Conservation (phyloP, 1,140 invertebrate genomes). For the Halesus radiatus region DNA sequence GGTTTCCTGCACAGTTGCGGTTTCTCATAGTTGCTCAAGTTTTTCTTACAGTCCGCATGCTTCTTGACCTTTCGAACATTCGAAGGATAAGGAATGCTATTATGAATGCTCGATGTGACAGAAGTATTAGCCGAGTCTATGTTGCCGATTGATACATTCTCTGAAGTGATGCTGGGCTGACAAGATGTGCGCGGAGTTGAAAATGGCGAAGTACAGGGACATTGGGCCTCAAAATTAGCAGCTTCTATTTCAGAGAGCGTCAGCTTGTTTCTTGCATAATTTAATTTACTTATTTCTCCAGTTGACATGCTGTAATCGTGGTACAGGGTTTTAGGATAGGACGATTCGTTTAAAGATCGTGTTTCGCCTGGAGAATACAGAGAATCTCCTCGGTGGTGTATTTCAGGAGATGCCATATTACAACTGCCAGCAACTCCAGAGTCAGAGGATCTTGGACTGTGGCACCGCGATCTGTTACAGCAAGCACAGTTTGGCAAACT, state of each 20-base stretch:
- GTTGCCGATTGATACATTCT: slow-evolving; percentile 67
- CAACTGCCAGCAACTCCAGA: slow-evolving; percentile 87
- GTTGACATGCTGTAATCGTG: slow-evolving; percentile 56
- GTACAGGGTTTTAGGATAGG: slow-evolving; percentile 31
- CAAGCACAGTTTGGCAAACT: slow-evolving; percentile 70
- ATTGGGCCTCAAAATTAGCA: slow-evolving; percentile 77
- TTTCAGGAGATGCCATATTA: slow-evolving; percentile 77
- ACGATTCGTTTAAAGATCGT: slow-evolving; percentile 45
- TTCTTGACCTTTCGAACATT: slow-evolving; percentile 63
- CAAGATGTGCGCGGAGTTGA: slow-evolving; percentile 77
- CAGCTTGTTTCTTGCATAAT: slow-evolving; percentile 63
- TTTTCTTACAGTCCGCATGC: slow-evolving; percentile 43
- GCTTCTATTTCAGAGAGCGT: slow-evolving; percentile 76
- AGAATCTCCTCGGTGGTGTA: slow-evolving; percentile 64
- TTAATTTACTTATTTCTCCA: slow-evolving; percentile 54
- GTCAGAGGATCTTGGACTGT: slow-evolving; percentile 82
- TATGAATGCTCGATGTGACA: slow-evolving; percentile 67
- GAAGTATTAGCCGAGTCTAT: slow-evolving; percentile 67
- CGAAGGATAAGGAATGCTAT: slow-evolving; percentile 65
- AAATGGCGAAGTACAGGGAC: slow-evolving; percentile 80
- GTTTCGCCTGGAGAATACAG: slow-evolving; percentile 55
- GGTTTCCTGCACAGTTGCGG: slow-evolving; percentile 63
- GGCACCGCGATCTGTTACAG: slow-evolving; percentile 72
- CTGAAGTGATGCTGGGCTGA: slow-evolving; percentile 70
- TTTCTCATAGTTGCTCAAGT: slow-evolving; percentile 2